These are phyloP conservation scores for Oncorhynchus mykiss DNA, from an alignment of 2,113 vertebrate species.

Conservation along the genomic window DNA sequence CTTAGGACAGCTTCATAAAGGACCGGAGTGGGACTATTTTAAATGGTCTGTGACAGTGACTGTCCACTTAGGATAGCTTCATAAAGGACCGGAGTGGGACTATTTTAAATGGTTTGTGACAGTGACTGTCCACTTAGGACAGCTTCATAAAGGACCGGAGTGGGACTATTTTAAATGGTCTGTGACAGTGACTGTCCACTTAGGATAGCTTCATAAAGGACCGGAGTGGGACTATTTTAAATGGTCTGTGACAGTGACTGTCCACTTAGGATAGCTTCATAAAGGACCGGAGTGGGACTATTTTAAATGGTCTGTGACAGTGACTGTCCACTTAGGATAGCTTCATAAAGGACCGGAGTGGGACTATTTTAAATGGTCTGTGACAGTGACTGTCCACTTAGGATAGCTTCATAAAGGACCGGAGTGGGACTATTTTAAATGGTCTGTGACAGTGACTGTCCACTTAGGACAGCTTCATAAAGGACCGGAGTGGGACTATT, in stretches of 20 bases:
- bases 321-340: slow-evolving; percentile 33
- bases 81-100: slow-evolving; percentile 40
- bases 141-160: slow-evolving; percentile 47
- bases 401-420: slow-evolving; percentile 45
- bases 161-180: slow-evolving; percentile 43
- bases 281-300: slow-evolving; percentile 40
- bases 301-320: slow-evolving; percentile 47
- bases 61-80: slow-evolving; percentile 36
- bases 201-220: slow-evolving; percentile 44
- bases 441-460: slow-evolving; percentile 43
- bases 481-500: slow-evolving; percentile 37
- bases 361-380: slow-evolving; percentile 44
- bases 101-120: slow-evolving; percentile 46
- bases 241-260: slow-evolving; percentile 46
- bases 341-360: slow-evolving; percentile 39
- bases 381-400: slow-evolving; percentile 45
- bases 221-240: slow-evolving; percentile 42
- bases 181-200: slow-evolving; percentile 38
- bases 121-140: slow-evolving; percentile 32
- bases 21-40: slow-evolving; percentile 33
- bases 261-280: slow-evolving; percentile 38
- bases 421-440: slow-evolving; percentile 44
- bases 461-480: slow-evolving; percentile 40
- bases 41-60: slow-evolving; percentile 52
- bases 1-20: slow-evolving; percentile 42